These are phyloP conservation scores for Mercenaria mercenaria DNA, from an alignment of 1,140 invertebrate species.

Conservation along the genomic window DNA sequence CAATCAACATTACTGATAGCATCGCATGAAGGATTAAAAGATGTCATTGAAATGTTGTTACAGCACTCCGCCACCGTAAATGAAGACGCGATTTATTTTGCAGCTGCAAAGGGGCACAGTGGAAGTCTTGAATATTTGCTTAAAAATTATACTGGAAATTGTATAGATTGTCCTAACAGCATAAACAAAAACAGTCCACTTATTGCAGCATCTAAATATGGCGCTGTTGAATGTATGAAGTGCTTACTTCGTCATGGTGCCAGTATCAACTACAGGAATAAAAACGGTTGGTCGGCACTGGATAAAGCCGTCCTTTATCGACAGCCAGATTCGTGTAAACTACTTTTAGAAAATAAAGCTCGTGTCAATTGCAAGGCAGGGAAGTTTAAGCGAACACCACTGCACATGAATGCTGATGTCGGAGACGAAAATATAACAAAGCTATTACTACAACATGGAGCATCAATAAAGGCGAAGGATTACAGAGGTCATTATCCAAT, in stretches of 20 bases:
- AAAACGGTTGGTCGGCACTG: conserved; percentile 15
- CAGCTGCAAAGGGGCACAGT: background rate
- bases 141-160: background rate
- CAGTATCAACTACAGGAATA: background rate
- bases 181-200: conserved; percentile 33
- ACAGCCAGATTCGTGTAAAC: background rate
- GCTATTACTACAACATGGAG: background rate
- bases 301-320: conserved; percentile 28
- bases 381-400: conserved; percentile 37
- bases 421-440: background rate
- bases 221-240: background rate
- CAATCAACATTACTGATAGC: background rate
- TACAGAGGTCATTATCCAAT: conserved; percentile 41
- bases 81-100: conserved; percentile 34
- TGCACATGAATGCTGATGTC: conserved; percentile 39
- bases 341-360: conserved; percentile 6
- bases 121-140: background rate
- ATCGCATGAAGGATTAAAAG: background rate
- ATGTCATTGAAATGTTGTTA: background rate
- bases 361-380: background rate
- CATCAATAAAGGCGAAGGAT: background rate
- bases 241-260: conserved; percentile 9
- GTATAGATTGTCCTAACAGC: background rate
- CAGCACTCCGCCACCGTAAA: background rate
- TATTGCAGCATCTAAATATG: conserved; percentile 43